A percentile compares a stretch with the other conserved stretches of the same genome.
These are phyloP conservation scores for Petrophora chlorosata DNA, from an alignment of 2,888 invertebrate genomes.

Conservation along the genomic window DNA sequence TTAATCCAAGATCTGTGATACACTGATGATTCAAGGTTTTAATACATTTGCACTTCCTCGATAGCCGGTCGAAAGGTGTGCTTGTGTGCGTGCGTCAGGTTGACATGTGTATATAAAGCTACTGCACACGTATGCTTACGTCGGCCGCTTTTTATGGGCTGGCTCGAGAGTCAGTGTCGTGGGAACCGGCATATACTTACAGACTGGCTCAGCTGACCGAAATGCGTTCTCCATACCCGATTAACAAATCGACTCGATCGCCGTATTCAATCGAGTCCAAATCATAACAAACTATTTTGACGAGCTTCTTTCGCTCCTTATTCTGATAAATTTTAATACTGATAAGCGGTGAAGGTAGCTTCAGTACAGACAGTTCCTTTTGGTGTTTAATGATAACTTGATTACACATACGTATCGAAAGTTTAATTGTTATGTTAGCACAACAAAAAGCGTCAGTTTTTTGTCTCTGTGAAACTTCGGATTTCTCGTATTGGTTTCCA, in stretches of 20 bases:
- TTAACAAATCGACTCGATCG: constrained; percentile 81
- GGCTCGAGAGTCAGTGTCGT: constrained; percentile 78
- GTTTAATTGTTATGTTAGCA: constrained; percentile 56
- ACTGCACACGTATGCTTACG: constrained; percentile 78
- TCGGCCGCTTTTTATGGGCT: constrained; percentile 79
- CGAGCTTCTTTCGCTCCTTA: constrained; percentile 59
- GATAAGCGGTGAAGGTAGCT: constrained; percentile 50
- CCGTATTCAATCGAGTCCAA: constrained; percentile 65
- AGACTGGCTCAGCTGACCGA: constrained; percentile 79
- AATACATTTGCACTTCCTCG: constrained; percentile 29
- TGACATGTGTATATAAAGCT: constrained; percentile 73
- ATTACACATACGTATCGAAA: constrained; percentile 65
- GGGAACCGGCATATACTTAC: constrained; percentile 82
- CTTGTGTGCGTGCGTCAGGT: constrained; percentile 36
- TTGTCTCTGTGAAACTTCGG: constrained; percentile 64
- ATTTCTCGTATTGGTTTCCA: constrained; percentile 79
- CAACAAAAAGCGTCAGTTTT: constrained; percentile 48
- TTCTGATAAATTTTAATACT: constrained; percentile 44
- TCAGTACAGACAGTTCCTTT: constrained; percentile 49
- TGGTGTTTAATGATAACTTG: constrained; percentile 60
- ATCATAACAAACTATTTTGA: constrained; percentile 60
- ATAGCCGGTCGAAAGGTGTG: constrained; percentile 12
- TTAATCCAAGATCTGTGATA: no score
- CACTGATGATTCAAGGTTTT: no score
- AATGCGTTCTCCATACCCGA: constrained; percentile 82